Conservation (phyloP, 2,888 invertebrate species). For the Standfussiana lucernea region DNA sequence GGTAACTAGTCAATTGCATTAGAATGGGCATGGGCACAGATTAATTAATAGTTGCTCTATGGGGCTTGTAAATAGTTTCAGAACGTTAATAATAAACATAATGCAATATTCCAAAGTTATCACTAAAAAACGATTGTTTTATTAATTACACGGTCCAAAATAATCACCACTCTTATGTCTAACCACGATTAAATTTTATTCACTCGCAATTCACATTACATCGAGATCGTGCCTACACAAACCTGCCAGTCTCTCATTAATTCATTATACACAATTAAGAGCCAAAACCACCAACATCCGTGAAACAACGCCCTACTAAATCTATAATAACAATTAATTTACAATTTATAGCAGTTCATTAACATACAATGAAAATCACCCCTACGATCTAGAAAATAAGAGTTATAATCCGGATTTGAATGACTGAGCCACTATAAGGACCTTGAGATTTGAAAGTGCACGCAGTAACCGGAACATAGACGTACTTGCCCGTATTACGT, state of each 20-base stretch:
- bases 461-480: slow-evolving; percentile 82
- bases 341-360: slow-evolving; percentile 71
- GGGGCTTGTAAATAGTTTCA: too few species aligned
- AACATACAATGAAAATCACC: slow-evolving; percentile 41
- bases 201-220: slow-evolving; percentile 37
- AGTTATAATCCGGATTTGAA: slow-evolving; percentile 59
- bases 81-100: too few species aligned
- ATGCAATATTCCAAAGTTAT: too few species aligned
- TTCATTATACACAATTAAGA: slow-evolving; percentile 43
- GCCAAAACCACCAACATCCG: slow-evolving; percentile 66
- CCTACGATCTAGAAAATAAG: slow-evolving; percentile 54
- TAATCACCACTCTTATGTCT: slow-evolving; percentile 19
- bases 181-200: slow-evolving; percentile 16
- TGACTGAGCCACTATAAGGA: slow-evolving; percentile 69
- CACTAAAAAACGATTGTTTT: slow-evolving; percentile 12
- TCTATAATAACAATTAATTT: slow-evolving; percentile 74
- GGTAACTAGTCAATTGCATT: too few species aligned
- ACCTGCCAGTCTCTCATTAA: slow-evolving; percentile 40
- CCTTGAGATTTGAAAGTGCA: slow-evolving; percentile 86
- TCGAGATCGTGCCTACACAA: slow-evolving; percentile 45
- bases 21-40: too few species aligned
- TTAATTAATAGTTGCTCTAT: too few species aligned
- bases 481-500: slow-evolving; percentile 67
- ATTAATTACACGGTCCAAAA: slow-evolving; percentile 20
- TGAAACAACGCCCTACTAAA: slow-evolving; percentile 68